phyloP scores from a whole-genome alignment of 2,113 vertebrate species.

The Microcebus murinus region DNA sequence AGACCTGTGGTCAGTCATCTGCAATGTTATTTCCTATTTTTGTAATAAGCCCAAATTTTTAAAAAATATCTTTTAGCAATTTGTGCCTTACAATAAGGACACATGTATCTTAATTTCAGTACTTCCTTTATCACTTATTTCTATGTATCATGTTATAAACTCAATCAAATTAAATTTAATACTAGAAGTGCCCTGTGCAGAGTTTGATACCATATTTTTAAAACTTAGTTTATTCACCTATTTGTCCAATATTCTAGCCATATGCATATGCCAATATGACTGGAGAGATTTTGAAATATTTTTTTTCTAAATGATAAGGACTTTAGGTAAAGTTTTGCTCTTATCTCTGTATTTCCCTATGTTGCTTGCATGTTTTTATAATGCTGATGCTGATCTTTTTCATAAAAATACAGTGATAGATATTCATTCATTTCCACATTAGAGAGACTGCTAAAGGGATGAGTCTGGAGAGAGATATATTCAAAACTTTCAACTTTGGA shows the following conservation, averaged over 20 bases:
- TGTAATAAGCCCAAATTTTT: not conserved
- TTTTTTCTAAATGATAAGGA: not conserved
- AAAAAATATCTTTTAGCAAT: not conserved
- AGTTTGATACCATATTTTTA: not conserved
- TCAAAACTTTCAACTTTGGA: rapidly evolving
- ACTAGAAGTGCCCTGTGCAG: not conserved
- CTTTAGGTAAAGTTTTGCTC: not conserved
- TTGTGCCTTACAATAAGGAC: not conserved
- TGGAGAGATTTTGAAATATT: too few species aligned
- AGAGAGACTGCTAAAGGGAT: not conserved
- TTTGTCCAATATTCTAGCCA: too few species aligned
- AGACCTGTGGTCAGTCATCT: not conserved
- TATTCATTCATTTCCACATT: not conserved
- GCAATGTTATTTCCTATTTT: not conserved
- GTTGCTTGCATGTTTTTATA: not conserved
- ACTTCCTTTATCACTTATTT: not conserved
- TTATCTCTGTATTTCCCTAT: not conserved
- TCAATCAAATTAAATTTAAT: not conserved
- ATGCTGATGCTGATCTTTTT: not conserved
- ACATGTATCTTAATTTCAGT: not conserved
- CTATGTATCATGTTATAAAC: not conserved
- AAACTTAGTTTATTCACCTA: not conserved
- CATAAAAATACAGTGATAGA: not conserved
- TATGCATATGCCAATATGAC: not conserved
- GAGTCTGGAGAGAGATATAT: rapidly evolving